Conservation (phyloP, 2,113 vertebrate species). For the Melanotaenia duboulayi region DNA sequence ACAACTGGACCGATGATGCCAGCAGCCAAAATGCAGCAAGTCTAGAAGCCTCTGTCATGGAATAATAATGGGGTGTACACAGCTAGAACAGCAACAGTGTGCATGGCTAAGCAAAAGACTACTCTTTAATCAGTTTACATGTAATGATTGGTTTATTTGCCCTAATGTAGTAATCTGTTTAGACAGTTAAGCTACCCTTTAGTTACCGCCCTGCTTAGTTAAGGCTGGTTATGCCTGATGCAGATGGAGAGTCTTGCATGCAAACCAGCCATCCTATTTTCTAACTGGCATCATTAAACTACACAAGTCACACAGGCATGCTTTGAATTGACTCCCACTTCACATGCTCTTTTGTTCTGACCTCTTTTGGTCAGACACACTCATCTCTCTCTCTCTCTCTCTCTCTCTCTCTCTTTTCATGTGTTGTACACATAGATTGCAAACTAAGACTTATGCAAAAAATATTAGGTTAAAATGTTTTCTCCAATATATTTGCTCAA, state of each 20-base stretch:
- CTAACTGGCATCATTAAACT: background rate
- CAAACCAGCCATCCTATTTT: background rate
- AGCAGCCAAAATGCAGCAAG: background rate
- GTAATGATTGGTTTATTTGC: slow-evolving; percentile 1
- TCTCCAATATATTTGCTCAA: no score
- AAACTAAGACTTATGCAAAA: no score
- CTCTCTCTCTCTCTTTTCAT: background rate
- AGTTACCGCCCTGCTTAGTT: background rate
- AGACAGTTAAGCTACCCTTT: background rate
- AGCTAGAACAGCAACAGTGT: background rate
- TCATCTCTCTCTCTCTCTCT: background rate
- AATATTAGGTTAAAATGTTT: background rate
- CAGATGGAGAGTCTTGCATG: background rate
- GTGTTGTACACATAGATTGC: no score
- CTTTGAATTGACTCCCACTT: slow-evolving; percentile 15
- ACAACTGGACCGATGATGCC: background rate
- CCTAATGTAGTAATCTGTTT: background rate
- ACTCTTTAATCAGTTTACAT: background rate
- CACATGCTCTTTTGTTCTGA: slow-evolving; percentile 11
- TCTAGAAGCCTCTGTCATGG: background rate
- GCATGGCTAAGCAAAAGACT: background rate
- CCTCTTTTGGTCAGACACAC: slow-evolving; percentile 3
- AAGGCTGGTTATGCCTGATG: background rate
- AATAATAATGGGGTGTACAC: background rate
- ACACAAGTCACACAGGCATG: background rate